A percentile compares a stretch with the other conserved stretches of the same genome.
Conservation (phyloP, 2,797 vertebrate genomes). For the Harpagifer antarcticus region DNA sequence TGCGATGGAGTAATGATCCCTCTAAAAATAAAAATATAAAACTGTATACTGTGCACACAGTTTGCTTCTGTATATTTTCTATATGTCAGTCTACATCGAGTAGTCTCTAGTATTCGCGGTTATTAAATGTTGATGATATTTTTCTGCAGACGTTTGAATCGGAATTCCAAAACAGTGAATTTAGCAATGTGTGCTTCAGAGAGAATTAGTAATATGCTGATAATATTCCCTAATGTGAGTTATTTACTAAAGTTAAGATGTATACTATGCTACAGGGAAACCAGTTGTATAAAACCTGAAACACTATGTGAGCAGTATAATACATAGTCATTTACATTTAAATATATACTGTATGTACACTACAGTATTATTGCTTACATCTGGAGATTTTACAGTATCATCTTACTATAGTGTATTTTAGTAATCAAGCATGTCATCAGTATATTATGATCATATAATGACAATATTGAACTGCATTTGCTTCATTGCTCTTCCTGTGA, state of each 20-base stretch:
- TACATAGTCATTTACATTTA: conserved; percentile 27
- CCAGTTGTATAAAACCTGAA: conserved; percentile 6
- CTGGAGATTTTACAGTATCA: conserved; percentile 8
- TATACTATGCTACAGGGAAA: conserved; percentile 7
- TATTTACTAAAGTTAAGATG: conserved; percentile 10
- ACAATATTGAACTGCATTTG: conserved; percentile 42
- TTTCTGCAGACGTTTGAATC: conserved; percentile 1
- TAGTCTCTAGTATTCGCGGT: conserved; percentile 5
- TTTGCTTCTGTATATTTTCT: conserved; percentile 27
- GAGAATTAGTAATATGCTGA: not conserved
- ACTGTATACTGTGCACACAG: conserved; percentile 27
- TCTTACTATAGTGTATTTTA: conserved; percentile 55
- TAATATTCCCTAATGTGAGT: conserved; percentile 13
- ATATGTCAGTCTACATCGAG: not conserved
- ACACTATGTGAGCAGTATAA: not conserved
- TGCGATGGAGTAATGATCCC: conserved; percentile 59
- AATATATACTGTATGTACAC: conserved; percentile 10
- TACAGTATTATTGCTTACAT: conserved; percentile 36
- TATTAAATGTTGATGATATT: conserved; percentile 14
- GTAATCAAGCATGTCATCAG: conserved; percentile 79
- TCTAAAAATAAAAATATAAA: conserved; percentile 11
- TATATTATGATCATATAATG: conserved; percentile 69
- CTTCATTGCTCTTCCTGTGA: conserved; percentile 65
- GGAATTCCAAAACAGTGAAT: not conserved
- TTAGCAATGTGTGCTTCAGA: conserved; percentile 7